Evolutionary conservation across 2,888 invertebrate genomes (phyloP).

Genomic region (Agrilus mali): DNA sequence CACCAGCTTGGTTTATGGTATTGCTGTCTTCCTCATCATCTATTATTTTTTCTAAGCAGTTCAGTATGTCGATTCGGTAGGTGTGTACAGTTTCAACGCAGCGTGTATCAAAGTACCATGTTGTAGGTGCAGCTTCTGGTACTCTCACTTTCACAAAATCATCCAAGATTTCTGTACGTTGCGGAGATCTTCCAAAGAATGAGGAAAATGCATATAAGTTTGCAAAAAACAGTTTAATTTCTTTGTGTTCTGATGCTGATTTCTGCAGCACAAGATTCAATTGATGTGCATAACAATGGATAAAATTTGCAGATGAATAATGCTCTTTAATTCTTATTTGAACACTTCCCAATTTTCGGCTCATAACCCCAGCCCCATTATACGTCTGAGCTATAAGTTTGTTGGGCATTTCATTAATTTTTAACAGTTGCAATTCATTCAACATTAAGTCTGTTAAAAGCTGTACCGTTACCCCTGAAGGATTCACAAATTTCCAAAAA

Average conservation of each 20-base stretch:
- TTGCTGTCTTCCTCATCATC: too few species aligned
- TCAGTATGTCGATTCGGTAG: not conserved
- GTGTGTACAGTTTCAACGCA: not conserved
- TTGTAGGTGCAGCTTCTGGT: not conserved
- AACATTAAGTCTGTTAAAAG: not conserved
- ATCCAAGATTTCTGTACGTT: not conserved
- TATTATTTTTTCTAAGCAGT: slow-evolving; percentile 1
- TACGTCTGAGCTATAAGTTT: slow-evolving; percentile 19
- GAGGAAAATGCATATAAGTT: not conserved
- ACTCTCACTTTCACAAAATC: not conserved
- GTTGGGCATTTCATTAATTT: not conserved
- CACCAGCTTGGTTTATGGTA: not conserved
- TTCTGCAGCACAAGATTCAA: slow-evolving; percentile 10
- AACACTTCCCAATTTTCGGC: slow-evolving; percentile 10
- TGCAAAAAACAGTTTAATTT: not conserved
- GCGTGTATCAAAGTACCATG: not conserved
- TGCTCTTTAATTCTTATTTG: slow-evolving; percentile 12
- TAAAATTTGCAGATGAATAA: slow-evolving; percentile 8
- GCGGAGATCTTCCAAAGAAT: not conserved
- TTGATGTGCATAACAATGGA: slow-evolving; percentile 15
- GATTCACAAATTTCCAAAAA: not conserved
- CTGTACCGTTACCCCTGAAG: not conserved
- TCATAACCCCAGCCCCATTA: slow-evolving; percentile 19
- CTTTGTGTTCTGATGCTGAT: not conserved
- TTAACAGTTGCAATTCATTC: too few species aligned